Evolutionary conservation across 2,113 vertebrate genomes (phyloP), one percentile per base, ranked within the genome.

Genomic region (Sarotherodon lohbergeri): DNA sequence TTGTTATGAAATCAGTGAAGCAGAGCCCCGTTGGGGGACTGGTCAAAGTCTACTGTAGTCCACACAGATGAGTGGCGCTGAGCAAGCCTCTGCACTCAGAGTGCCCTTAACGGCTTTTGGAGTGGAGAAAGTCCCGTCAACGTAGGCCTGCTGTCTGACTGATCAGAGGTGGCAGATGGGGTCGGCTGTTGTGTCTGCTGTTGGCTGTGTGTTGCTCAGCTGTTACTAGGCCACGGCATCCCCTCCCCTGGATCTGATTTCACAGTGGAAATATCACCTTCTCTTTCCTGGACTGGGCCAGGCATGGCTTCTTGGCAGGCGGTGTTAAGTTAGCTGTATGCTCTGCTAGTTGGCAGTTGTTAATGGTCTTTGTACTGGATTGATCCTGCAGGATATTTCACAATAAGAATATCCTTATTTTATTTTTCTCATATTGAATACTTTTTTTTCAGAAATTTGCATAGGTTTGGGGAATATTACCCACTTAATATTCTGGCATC

Each of bases 241-340:
- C 86, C 87, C 80, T 90, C 76, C 86, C 92, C 89, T 86, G 90
- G 91, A 92, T 95, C 93, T 46, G 78, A 56, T 96, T 95, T 94
- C 95, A 95, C 92, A 90, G 91, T 95, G 91, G 94, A 95, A 95
- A 95, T 89, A 93, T 95, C 92, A 91, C 87, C 93, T 93, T 91
- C 91, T 93, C 81, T 92, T 93, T 93, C 93, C 86, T 91, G 86
- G 90, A 88, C 78, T 1, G 61, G 88, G 88, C 63, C 76, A 22
- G 86, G 82, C 87, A 17, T 13, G 66, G 76, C 52, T 68, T 83
- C 24, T 90, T 88, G 92, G 52, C 92, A 86, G 82, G 68, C 81
- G 13, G 52, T 34, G 85, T 56, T 32, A 59, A 81, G 85, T 71
- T 52, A n/a, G 80, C 8, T 43, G 34, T 80, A 16, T 32, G 73